A percentile compares a stretch with the other conserved stretches of the same genome.
Conservation (phyloP, 2,113 vertebrate species). For the Calidris pygmaea region DNA sequence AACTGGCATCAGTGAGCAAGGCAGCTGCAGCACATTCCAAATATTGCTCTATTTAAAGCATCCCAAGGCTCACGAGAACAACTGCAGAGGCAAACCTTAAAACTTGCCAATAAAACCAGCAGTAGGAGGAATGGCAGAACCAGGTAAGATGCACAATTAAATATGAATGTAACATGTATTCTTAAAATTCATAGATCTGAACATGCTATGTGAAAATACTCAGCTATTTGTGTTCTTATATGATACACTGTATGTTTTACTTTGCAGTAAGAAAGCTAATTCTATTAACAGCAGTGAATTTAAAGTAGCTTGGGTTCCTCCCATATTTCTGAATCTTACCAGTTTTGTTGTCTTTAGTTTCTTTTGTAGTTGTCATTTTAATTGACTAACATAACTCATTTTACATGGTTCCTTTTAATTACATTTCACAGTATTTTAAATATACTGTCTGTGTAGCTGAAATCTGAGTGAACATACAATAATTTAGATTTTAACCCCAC, state of each 20-base stretch:
- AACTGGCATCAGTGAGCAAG: slow-evolving; percentile 54
- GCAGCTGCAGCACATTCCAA: slow-evolving; percentile 73
- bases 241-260: neutral
- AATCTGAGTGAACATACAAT: neutral
- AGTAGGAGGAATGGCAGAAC: slow-evolving; percentile 68
- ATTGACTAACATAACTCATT: neutral
- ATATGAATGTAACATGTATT: neutral
- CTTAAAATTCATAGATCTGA: neutral
- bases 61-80: slow-evolving; percentile 32
- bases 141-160: slow-evolving; percentile 68
- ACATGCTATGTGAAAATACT: neutral
- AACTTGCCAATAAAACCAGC: neutral
- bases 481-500: neutral
- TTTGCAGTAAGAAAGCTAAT: neutral
- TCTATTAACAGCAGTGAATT: neutral
- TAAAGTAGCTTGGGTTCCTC: neutral
- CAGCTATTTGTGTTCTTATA: neutral
- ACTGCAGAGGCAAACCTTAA: slow-evolving; percentile 35
- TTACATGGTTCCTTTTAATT: neutral
- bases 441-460: neutral
- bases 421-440: neutral
- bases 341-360: neutral
- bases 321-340: neutral
- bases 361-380: neutral
- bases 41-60: slow-evolving; percentile 81